Percentiles rank a stretch among this genome's conserved stretches.
These are phyloP conservation scores for Phoeniculus purpureus DNA, from an alignment of 2,797 vertebrate genomes.

Conservation along the genomic window DNA sequence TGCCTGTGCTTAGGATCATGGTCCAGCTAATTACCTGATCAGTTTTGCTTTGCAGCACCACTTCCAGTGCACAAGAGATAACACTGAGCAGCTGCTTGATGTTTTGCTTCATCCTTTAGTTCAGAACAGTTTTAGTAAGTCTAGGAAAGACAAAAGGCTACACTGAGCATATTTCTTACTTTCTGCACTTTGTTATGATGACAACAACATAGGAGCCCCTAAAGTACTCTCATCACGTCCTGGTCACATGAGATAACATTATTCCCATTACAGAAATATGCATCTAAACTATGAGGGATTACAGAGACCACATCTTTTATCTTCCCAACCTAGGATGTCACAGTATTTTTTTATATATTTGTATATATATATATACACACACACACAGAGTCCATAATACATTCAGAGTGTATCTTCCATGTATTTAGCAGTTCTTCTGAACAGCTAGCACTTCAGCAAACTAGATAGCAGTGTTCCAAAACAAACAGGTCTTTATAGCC, in stretches of 20 bases:
- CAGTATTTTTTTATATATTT: background rate
- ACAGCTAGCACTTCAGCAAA: background rate
- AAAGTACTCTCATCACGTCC: accelerated
- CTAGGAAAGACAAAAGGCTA: background rate
- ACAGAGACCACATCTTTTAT: background rate
- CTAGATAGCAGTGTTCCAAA: background rate
- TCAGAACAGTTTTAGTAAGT: background rate
- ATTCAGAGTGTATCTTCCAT: background rate
- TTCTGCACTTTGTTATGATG: background rate
- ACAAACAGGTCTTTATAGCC: background rate
- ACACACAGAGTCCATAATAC: background rate
- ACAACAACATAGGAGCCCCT: background rate
- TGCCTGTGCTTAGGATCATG: background rate
- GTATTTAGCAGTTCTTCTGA: background rate
- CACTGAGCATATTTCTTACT: background rate
- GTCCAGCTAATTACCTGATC: background rate
- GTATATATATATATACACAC: too few species aligned
- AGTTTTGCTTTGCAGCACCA: background rate
- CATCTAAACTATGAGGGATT: background rate
- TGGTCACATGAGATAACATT: background rate
- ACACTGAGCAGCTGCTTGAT: background rate
- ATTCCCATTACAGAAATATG: background rate
- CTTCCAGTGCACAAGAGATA: background rate
- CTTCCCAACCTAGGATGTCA: background rate
- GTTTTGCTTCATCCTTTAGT: background rate